These are phyloP conservation scores for Danio aesculapii DNA, from an alignment of 2,797 vertebrate genomes.

Conservation along the genomic window DNA sequence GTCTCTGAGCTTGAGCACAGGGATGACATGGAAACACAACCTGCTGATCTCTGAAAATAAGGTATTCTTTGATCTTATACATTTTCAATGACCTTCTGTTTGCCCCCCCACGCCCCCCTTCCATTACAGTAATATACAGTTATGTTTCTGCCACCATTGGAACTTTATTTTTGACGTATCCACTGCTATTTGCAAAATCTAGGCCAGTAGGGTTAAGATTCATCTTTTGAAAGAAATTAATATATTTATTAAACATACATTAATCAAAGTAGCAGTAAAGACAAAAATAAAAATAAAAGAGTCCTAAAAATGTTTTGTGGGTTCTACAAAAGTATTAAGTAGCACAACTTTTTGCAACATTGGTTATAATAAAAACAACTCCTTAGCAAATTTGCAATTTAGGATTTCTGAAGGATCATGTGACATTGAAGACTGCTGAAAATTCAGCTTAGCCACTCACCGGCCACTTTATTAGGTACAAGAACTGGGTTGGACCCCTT, in stretches of 20 bases:
- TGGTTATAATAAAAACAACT: not conserved
- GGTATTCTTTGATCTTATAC: slow-evolving; percentile 38
- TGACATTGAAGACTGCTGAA: no score
- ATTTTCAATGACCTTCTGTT: not conserved
- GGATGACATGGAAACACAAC: slow-evolving; percentile 58
- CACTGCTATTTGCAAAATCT: not conserved
- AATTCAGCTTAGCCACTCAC: no score
- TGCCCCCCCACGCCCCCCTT: not conserved
- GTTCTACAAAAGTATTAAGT: not conserved
- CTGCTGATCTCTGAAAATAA: slow-evolving; percentile 52
- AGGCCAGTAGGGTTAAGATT: not conserved
- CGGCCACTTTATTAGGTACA: no score
- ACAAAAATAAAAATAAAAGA: not conserved
- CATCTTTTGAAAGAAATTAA: no score
- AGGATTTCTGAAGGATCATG: not conserved
- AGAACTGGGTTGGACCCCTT: no score
- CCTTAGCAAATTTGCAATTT: not conserved
- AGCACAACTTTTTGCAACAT: not conserved
- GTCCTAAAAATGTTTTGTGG: not conserved
- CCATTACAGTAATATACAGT: not conserved
- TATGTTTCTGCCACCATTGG: not conserved
- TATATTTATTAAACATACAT: not conserved
- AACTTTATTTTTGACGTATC: not conserved
- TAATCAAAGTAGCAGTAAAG: not conserved
- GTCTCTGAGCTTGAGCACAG: slow-evolving; percentile 46